phyloP scores from a whole-genome alignment of 2,888 invertebrate species.

The Drosophila trichaetosa region DNA sequence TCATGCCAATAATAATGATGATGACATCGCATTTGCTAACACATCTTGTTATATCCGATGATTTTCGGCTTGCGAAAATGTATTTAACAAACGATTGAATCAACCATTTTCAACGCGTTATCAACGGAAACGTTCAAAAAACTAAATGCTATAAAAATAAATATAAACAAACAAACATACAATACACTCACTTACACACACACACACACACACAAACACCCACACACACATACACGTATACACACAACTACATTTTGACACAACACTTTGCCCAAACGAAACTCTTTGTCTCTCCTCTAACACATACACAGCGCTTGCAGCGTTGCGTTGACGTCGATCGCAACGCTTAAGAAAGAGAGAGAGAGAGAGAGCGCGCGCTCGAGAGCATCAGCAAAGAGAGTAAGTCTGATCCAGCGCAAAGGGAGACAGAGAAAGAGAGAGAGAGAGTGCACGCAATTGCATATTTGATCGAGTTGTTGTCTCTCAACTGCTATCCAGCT shows the following conservation, averaged over 20 bases:
- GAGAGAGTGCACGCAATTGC: constrained; percentile 1
- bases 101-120: constrained; percentile 29
- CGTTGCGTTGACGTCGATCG: constrained; percentile 22
- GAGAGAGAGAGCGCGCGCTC: neutral
- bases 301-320: constrained; percentile 38
- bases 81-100: constrained; percentile 82
- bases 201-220: neutral
- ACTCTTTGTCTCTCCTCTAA: constrained; percentile 1
- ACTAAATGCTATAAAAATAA: constrained; percentile 42
- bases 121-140: constrained; percentile 42
- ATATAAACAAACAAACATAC: constrained; percentile 13
- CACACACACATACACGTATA: neutral
- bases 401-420: constrained; percentile 74
- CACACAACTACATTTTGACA: neutral
- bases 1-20: constrained; percentile 83
- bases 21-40: constrained; percentile 85
- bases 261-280: constrained; percentile 17
- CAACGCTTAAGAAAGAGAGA: constrained; percentile 26
- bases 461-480: constrained; percentile 42
- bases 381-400: constrained; percentile 62
- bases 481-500: constrained; percentile 14
- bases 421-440: neutral
- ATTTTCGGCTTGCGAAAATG: constrained; percentile 84
- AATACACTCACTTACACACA: constrained; percentile 3
- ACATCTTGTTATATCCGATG: constrained; percentile 84